A percentile compares a stretch with the other conserved stretches of the same genome.
These are phyloP conservation scores for Drosophila pectinifera DNA, from an alignment of 1,140 invertebrate species.

Conservation along the genomic window DNA sequence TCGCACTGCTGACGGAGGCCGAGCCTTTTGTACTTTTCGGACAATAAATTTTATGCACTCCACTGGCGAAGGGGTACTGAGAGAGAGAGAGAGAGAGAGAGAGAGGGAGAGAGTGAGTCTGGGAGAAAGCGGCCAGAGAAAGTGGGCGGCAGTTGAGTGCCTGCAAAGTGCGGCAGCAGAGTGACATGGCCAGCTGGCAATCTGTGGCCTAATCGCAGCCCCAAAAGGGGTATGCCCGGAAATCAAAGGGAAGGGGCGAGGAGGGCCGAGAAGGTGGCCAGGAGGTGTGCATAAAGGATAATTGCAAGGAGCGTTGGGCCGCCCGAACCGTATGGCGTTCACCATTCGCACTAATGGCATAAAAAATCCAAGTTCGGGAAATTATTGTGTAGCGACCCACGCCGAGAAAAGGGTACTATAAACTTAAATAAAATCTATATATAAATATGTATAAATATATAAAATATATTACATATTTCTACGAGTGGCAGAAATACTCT, in stretches of 20 bases:
- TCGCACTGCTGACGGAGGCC: constrained; percentile 63
- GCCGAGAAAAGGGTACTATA: background rate
- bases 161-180: constrained; percentile 49
- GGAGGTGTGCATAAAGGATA: constrained; percentile 59
- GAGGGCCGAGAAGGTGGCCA: background rate
- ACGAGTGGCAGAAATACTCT: no score
- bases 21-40: constrained; percentile 50
- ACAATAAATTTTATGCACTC: constrained; percentile 80
- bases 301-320: constrained; percentile 51
- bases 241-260: background rate
- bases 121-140: background rate
- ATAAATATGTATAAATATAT: no score
- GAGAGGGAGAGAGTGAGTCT: background rate
- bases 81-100: background rate
- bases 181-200: constrained; percentile 73
- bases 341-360: constrained; percentile 64
- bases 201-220: constrained; percentile 67
- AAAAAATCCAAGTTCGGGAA: constrained; percentile 36
- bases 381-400: constrained; percentile 9
- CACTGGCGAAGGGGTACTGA: constrained; percentile 14
- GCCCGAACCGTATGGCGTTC: constrained; percentile 27
- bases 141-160: background rate
- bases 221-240: constrained; percentile 3
- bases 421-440: background rate
- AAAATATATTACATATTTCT: no score